Conservation (phyloP, 2,797 vertebrate species). For the Cetoscarus ocellatus region DNA sequence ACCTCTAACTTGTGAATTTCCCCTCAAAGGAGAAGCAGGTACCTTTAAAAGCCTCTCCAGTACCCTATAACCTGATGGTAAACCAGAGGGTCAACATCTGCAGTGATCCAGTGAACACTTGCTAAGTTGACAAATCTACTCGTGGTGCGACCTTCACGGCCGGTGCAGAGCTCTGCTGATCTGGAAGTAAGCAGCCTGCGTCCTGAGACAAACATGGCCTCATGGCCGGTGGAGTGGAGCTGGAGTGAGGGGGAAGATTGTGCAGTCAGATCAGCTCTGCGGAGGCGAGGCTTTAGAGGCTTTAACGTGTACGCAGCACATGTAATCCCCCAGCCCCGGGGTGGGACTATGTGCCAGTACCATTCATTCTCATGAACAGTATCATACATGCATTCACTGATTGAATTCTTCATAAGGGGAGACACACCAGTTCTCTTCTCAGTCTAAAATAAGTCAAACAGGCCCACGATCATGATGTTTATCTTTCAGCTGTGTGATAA, state of each 20-base stretch:
- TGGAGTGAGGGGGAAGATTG: constrained; percentile 60
- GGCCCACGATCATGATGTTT: constrained; percentile 29
- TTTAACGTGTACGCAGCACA: constrained; percentile 72
- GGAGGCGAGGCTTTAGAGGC: constrained; percentile 75
- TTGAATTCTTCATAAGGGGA: constrained; percentile 26
- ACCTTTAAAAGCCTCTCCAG: constrained; percentile 30
- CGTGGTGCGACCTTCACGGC: constrained; percentile 60
- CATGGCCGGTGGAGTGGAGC: constrained; percentile 54
- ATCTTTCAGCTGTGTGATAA: constrained; percentile 37
- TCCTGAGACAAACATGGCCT: constrained; percentile 62
- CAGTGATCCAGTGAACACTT: constrained; percentile 49
- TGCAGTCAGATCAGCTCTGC: constrained; percentile 75
- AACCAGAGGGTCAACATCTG: constrained; percentile 60
- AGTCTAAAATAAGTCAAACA: constrained; percentile 25
- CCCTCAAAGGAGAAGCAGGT: constrained; percentile 6
- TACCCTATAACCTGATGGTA: constrained; percentile 29
- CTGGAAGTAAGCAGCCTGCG: constrained; percentile 67
- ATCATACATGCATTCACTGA: constrained; percentile 34
- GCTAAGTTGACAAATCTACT: constrained; percentile 71
- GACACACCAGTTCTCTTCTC: constrained; percentile 23
- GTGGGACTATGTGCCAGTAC: constrained; percentile 56
- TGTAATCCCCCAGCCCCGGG: constrained; percentile 74
- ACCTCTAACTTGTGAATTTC: no score
- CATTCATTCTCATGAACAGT: constrained; percentile 49
- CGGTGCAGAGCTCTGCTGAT: constrained; percentile 59